Conservation (phyloP, 2,113 vertebrate genomes). For the Corynorhinus townsendii region DNA sequence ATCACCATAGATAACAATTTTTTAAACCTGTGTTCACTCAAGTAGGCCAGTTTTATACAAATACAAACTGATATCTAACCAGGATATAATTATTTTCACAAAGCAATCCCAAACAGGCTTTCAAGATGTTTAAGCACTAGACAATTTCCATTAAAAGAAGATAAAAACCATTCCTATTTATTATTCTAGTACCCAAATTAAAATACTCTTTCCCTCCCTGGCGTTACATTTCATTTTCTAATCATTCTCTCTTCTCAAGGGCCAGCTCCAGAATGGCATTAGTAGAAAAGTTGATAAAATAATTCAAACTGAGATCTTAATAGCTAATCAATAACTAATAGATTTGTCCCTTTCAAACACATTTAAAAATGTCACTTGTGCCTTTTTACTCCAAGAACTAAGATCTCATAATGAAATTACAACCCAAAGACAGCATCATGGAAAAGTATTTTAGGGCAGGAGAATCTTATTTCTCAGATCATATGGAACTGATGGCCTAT, state of each 20-base stretch:
- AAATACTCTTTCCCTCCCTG: neutral
- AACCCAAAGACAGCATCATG: neutral
- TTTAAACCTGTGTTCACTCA: neutral
- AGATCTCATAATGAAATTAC: neutral
- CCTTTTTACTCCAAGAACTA: slow-evolving; percentile 20
- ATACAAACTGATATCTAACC: neutral
- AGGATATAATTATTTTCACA: neutral
- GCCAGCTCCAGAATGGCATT: neutral
- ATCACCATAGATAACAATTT: neutral
- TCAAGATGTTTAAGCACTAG: neutral
- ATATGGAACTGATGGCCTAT: neutral
- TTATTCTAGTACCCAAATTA: neutral
- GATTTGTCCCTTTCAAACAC: neutral
- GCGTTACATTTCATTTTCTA: neutral
- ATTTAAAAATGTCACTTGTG: neutral
- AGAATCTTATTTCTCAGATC: neutral
- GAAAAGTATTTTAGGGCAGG: neutral
- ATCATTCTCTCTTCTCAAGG: neutral
- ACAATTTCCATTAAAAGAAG: neutral
- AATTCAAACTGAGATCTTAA: slow-evolving; percentile 26
- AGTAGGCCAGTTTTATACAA: slow-evolving; percentile 15
- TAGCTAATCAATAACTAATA: neutral
- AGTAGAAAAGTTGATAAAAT: slow-evolving; percentile 6
- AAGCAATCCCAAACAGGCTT: neutral
- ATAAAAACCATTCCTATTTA: neutral